phyloP scores from a whole-genome alignment of 2,888 invertebrate genomes.

The Nomada goodeniana region DNA sequence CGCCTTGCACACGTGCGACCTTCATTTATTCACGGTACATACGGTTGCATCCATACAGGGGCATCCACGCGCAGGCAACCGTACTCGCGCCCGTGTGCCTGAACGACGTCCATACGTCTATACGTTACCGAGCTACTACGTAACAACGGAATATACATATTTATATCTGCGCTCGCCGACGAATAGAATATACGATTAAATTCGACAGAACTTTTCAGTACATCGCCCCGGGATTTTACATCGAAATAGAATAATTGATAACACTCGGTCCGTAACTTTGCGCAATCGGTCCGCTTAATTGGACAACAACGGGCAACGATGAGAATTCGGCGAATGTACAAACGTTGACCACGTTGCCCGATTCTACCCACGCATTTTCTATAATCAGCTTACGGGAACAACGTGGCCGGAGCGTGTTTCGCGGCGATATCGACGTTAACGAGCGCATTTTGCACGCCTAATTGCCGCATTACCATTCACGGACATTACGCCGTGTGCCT shows the following conservation, averaged over 20 bases:
- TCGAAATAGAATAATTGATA: too few species aligned
- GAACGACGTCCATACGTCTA: not conserved
- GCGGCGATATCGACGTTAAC: conserved; percentile 64
- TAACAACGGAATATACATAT: not conserved
- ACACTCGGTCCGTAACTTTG: too few species aligned
- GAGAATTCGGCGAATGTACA: not conserved
- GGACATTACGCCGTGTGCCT: conserved; percentile 5
- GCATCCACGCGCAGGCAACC: not conserved
- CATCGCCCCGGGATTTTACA: too few species aligned
- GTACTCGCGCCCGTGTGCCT: not conserved
- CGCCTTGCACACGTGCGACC: conserved; percentile 27
- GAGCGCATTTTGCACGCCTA: conserved; percentile 54
- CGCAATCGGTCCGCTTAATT: not conserved
- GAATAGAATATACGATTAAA: not conserved
- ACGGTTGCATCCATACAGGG: not conserved
- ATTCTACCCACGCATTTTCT: conserved; percentile 39
- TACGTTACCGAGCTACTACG: not conserved
- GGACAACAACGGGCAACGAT: not conserved
- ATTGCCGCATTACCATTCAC: conserved; percentile 57
- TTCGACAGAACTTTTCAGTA: not conserved
- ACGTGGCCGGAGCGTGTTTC: conserved; percentile 33
- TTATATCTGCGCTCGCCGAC: too few species aligned
- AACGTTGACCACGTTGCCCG: not conserved
- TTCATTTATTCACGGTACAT: conserved; percentile 27
- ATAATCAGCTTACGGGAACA: conserved; percentile 51